Evolutionary conservation across 1,140 invertebrate species (phyloP).

Genomic region (Alviniconcha marisindica): DNA sequence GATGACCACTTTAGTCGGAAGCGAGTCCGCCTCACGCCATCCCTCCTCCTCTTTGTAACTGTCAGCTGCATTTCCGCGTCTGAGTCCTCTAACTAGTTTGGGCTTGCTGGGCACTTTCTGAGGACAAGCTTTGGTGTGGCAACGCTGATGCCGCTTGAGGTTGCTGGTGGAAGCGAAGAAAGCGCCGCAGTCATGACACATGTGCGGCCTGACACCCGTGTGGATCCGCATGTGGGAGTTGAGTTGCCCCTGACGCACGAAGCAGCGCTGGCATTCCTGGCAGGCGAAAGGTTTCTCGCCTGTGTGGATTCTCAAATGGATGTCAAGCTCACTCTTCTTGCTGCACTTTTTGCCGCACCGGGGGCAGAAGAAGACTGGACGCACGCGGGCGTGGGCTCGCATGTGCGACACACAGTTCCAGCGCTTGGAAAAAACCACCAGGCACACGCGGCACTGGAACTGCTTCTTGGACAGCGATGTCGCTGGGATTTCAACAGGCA

Average conservation of each 20-base stretch:
- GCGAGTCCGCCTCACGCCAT: neutral
- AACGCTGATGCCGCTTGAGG: constrained; percentile 28
- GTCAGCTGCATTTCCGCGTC: too few species aligned
- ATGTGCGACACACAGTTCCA: constrained; percentile 39
- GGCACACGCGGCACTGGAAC: constrained; percentile 22
- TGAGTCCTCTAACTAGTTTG: too few species aligned
- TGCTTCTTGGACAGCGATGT: neutral
- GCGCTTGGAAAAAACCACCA: neutral
- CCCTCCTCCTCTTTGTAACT: too few species aligned
- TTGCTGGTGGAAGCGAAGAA: constrained; percentile 80
- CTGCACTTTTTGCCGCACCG: constrained; percentile 22
- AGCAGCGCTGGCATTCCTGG: constrained; percentile 87
- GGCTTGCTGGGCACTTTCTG: too few species aligned
- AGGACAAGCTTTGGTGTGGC: neutral
- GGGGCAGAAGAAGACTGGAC: neutral
- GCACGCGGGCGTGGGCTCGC: neutral
- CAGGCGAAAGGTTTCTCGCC: constrained; percentile 54
- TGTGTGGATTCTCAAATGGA: constrained; percentile 46
- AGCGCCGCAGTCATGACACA: constrained; percentile 88
- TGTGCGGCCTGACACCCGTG: constrained; percentile 85
- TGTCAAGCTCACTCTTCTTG: constrained; percentile 28
- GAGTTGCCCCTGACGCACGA: constrained; percentile 91
- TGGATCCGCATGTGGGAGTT: constrained; percentile 96
- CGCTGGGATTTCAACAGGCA: neutral
- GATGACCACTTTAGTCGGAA: too few species aligned